Evolutionary conservation across 2,113 vertebrate species (phyloP).

Genomic region (Ammodytes dubius): DNA sequence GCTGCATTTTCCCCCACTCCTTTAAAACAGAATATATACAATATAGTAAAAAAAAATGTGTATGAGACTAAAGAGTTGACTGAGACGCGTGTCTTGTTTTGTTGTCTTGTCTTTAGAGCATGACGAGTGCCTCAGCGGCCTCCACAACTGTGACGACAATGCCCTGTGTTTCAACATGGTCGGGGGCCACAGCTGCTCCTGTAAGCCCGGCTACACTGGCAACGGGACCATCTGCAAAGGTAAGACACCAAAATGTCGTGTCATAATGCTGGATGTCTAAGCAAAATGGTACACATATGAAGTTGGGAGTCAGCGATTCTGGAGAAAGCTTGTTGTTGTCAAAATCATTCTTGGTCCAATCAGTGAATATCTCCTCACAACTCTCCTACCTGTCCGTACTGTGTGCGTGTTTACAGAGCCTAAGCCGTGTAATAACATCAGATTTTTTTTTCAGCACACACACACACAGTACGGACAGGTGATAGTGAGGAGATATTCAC

Average conservation of each 20-base stretch:
- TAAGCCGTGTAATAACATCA: no score
- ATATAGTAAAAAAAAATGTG: background rate
- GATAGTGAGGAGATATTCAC: no score
- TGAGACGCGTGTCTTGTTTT: background rate
- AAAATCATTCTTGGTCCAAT: no score
- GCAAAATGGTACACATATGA: background rate
- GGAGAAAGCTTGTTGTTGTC: no score
- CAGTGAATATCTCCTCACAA: no score
- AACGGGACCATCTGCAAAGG: constrained; percentile 97
- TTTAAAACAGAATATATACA: background rate
- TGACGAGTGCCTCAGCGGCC: constrained; percentile 94
- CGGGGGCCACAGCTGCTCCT: constrained; percentile 96
- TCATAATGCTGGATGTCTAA: no score
- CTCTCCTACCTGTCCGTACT: no score
- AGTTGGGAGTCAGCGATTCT: background rate
- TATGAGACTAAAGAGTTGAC: background rate
- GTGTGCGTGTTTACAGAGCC: no score
- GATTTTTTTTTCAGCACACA: no score
- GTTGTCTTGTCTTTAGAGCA: constrained; percentile 87
- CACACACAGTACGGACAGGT: no score
- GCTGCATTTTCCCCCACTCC: background rate
- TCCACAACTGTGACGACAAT: constrained; percentile 95
- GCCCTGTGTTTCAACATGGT: constrained; percentile 98
- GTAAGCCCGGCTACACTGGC: constrained; percentile 95
- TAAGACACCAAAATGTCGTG: constrained; percentile 64